Base-by-base conservation (phyloP, 2,797 vertebrate species). In the Micrastur ruficollis region DNA sequence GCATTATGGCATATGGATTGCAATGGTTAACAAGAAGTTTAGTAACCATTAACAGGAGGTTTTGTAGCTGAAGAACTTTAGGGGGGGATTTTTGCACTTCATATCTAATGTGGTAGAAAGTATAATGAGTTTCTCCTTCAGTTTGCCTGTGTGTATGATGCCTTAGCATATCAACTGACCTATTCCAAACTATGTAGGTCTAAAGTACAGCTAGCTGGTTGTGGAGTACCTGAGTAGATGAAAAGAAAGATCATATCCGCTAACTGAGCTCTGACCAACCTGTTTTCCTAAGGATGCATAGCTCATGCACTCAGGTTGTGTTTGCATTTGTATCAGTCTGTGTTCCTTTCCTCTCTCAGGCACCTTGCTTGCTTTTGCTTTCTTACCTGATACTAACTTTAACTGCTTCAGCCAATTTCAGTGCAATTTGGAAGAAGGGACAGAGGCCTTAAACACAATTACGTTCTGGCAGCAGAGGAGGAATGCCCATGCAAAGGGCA, bases 281-380 rank as follows among this genome's bases (percentile, higher is more conserved):
- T 12, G 11, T 61, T 53, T 56, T 66, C 25, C 34, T 20, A 16
- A 29, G 49, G 31, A 58, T 31, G 12, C 8, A 2, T 29, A 70
- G 73, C 52, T 44, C 68, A 4, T 4, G 0, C 12, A 0, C 55
- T 66, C 3, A 0, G 14, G 4, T 47, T 50, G 32, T 71, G 38
- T 32, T 75, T 75, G 58, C 32, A 11, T 26, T 46, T 38, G 4
- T 44, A 19, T 32, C 8, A 6, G 13, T 36, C 18, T 73, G 13
- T 89, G 32, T 50, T 62, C 16, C 46, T 62, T 74, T 53, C 25
- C 18, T 42, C 44, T 74, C 26, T 32, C 0, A 0, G 40, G 12
- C 36, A 38, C 40, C 70, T 46, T 2, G 0, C 29, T 84, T 74
- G 26, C 36, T 49, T 89, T 71, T 55, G 29, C 52, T 73, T 61